These are phyloP conservation scores for Anneissia japonica DNA, from an alignment of 35 echinoderm and acorn worm genomes.

Conservation along the genomic window DNA sequence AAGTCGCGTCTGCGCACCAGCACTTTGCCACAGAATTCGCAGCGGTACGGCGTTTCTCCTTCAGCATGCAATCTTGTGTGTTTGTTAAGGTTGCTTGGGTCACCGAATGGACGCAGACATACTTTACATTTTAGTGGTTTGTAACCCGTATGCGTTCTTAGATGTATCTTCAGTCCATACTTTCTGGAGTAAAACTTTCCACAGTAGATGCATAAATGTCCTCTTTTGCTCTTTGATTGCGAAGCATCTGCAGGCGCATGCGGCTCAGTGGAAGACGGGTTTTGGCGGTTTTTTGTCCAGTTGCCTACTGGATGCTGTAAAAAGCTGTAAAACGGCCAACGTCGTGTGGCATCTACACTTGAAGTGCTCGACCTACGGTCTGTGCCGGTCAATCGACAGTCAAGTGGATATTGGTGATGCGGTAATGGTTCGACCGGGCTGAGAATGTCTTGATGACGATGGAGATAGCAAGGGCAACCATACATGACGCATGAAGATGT, in stretches of 20 bases:
- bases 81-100: slow-evolving; percentile 95
- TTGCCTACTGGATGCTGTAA: slow-evolving; percentile 26
- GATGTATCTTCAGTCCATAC: slow-evolving; percentile 95
- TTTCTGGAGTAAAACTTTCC: slow-evolving; percentile 94
- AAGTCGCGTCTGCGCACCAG: slow-evolving; percentile 83
- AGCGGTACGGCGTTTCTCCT: slow-evolving; percentile 93
- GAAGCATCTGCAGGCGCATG: slow-evolving; percentile 11
- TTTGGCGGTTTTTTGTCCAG: slow-evolving; percentile 32
- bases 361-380: background rate
- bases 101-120: slow-evolving; percentile 84
- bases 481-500: background rate
- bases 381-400: background rate
- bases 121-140: slow-evolving; percentile 98
- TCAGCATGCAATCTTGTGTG: slow-evolving; percentile 93
- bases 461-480: background rate
- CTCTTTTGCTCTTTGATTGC: slow-evolving; percentile 82
- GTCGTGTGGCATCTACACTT: slow-evolving; percentile 10
- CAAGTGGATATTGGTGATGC: background rate
- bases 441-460: background rate
- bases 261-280: slow-evolving; percentile 26
- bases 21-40: slow-evolving; percentile 91
- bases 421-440: background rate
- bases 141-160: slow-evolving; percentile 89
- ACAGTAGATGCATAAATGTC: slow-evolving; percentile 97
- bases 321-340: slow-evolving; percentile 10